Evolutionary conservation across 2,113 vertebrate species (phyloP), one percentile per base, ranked within the genome.

Genomic region (Hydrolagus affinis): DNA sequence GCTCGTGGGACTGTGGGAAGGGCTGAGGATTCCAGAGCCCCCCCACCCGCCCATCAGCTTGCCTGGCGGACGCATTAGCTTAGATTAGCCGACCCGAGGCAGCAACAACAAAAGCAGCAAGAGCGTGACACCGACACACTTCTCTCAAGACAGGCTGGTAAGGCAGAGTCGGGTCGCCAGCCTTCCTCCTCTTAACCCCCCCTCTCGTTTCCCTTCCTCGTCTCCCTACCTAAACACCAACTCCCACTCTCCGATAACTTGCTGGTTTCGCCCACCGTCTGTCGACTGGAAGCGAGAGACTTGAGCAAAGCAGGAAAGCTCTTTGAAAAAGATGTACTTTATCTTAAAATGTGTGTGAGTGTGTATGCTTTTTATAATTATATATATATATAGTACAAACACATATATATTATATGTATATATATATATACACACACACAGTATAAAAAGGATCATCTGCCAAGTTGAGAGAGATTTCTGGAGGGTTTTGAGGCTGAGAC

Each of bases 41-140:
- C 86, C n/a, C n/a, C n/a, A n/a, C n/a, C n/a, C n/a, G n/a, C n/a
- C n/a, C 57, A 75, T 71, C 86, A 80, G 86, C 30, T 70, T 57
- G 57, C 15, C 14, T 25, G 75, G 0, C 68, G 59, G 75, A 76
- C 4, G 14, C 8, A 10, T 21, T 28, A 19, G 14, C 25, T 2
- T 2, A 83, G 78, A 83, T 83, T 66, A 66, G 28, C 76, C 0
- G 76, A 62, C 60, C 78, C 15, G 60, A 83, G 57, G 76, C 76
- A n/a, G n/a, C n/a, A n/a, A n/a, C n/a, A n/a, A n/a, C n/a, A n/a
- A n/a, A n/a, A n/a, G n/a, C n/a, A n/a, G n/a, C n/a, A 62, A 11
- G 9, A 10, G 25, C 11, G 28, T 25, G 4, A 8, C 71, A 73
- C 0, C 25, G 71, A 30, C 11, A 28, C 23, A 23, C 25, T 12